Conservation (phyloP, 2,888 invertebrate genomes). For the Erynnis tages region DNA sequence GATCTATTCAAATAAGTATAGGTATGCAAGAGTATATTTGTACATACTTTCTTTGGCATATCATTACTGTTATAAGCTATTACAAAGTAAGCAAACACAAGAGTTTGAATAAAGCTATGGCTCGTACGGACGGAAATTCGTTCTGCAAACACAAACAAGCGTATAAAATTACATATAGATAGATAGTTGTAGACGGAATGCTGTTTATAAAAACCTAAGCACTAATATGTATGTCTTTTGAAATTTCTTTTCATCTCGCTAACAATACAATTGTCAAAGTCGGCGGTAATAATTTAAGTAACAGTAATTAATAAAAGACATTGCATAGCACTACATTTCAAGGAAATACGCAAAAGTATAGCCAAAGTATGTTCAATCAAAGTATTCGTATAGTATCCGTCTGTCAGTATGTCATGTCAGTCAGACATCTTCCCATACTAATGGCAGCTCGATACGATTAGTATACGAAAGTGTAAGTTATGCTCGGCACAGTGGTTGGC, state of each 20-base stretch:
- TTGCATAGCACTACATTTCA: too few species aligned
- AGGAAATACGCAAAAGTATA: too few species aligned
- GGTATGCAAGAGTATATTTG: slow-evolving; percentile 41
- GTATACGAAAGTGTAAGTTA: slow-evolving; percentile 5
- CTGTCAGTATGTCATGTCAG: too few species aligned
- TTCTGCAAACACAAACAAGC: slow-evolving; percentile 27
- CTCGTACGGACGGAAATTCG: slow-evolving; percentile 30
- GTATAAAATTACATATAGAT: slow-evolving; percentile 11
- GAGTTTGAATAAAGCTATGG: slow-evolving; percentile 11
- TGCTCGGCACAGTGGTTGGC: neutral
- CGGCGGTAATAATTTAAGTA: too few species aligned
- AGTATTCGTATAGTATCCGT: too few species aligned
- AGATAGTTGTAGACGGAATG: slow-evolving; percentile 22
- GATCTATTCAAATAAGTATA: slow-evolving; percentile 29
- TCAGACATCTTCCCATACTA: too few species aligned
- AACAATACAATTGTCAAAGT: neutral
- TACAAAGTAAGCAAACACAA: slow-evolving; percentile 30
- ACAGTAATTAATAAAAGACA: too few species aligned
- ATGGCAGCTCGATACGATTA: too few species aligned
- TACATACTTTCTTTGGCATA: slow-evolving; percentile 65
- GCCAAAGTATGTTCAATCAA: too few species aligned
- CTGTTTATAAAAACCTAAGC: slow-evolving; percentile 3
- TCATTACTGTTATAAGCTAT: slow-evolving; percentile 24
- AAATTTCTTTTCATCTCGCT: too few species aligned
- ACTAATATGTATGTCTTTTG: neutral